phyloP scores from a whole-genome alignment of 2,797 vertebrate species.

The Helicolenus hilgendorfi region DNA sequence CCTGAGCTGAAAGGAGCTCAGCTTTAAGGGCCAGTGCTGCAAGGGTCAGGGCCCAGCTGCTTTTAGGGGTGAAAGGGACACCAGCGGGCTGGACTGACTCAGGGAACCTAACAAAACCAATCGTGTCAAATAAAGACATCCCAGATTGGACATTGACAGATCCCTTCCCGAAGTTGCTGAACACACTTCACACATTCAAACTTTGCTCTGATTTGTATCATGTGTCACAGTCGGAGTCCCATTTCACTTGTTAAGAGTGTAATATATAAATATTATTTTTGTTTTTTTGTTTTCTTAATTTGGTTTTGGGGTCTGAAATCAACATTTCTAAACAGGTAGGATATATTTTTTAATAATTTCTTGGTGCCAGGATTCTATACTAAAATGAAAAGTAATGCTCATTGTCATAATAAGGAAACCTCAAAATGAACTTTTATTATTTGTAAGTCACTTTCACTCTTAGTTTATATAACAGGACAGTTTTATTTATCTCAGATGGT shows the following conservation, averaged over 20 bases:
- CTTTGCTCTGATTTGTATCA: slow-evolving; percentile 84
- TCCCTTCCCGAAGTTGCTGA: slow-evolving; percentile 88
- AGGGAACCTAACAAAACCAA: slow-evolving; percentile 92
- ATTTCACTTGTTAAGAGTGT: slow-evolving; percentile 68
- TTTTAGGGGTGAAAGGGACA: slow-evolving; percentile 95
- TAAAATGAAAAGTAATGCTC: neutral
- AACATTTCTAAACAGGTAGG: slow-evolving; percentile 90
- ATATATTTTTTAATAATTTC: slow-evolving; percentile 76
- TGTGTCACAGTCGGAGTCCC: slow-evolving; percentile 77
- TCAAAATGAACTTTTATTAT: neutral
- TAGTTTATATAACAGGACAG: neutral
- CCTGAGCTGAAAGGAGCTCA: slow-evolving; percentile 94
- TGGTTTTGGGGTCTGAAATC: slow-evolving; percentile 74
- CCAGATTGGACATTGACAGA: slow-evolving; percentile 86
- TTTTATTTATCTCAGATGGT: neutral
- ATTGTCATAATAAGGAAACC: neutral
- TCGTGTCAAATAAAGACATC: slow-evolving; percentile 92
- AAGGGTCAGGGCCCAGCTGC: slow-evolving; percentile 99
- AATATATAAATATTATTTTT: slow-evolving; percentile 41
- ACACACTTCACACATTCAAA: slow-evolving; percentile 86
- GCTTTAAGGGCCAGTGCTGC: slow-evolving; percentile 93
- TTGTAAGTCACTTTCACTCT: neutral
- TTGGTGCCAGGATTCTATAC: slow-evolving; percentile 32
- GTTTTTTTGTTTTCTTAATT: slow-evolving; percentile 35
- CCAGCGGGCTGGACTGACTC: slow-evolving; percentile 95